phyloP scores from a whole-genome alignment of 2,113 vertebrate species.

The Mohoua ochrocephala region DNA sequence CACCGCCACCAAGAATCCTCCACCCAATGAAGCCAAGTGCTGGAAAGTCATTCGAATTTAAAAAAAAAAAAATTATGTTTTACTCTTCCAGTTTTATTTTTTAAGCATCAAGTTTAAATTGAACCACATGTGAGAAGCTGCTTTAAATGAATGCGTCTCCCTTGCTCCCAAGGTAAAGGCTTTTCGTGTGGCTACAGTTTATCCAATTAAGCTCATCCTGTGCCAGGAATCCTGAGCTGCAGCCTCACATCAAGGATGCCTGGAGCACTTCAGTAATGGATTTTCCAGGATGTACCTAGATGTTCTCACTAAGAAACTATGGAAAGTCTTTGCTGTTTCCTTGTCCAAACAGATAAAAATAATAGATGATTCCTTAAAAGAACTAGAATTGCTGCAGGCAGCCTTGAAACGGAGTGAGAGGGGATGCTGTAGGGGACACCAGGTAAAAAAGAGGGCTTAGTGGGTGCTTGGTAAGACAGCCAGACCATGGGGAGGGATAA shows the following conservation, averaged over 20 bases:
- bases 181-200: slow-evolving; percentile 18
- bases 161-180: neutral
- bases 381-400: neutral
- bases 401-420: neutral
- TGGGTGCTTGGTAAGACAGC: neutral
- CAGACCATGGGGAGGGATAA: neutral
- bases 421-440: neutral
- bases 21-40: neutral
- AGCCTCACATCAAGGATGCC: neutral
- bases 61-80: neutral
- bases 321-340: slow-evolving; percentile 4
- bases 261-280: neutral
- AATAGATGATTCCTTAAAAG: neutral
- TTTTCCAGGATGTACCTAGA: slow-evolving; percentile 24
- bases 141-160: neutral
- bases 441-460: neutral
- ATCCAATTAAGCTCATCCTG: neutral
- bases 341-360: neutral
- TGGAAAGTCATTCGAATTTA: neutral
- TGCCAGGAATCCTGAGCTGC: neutral
- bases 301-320: neutral
- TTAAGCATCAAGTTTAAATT: neutral
- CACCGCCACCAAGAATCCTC: neutral
- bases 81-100: neutral
- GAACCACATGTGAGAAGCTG: neutral